These are phyloP conservation scores for Sebastes trivittatus DNA, from an alignment of 2,797 vertebrate species.

Conservation along the genomic window DNA sequence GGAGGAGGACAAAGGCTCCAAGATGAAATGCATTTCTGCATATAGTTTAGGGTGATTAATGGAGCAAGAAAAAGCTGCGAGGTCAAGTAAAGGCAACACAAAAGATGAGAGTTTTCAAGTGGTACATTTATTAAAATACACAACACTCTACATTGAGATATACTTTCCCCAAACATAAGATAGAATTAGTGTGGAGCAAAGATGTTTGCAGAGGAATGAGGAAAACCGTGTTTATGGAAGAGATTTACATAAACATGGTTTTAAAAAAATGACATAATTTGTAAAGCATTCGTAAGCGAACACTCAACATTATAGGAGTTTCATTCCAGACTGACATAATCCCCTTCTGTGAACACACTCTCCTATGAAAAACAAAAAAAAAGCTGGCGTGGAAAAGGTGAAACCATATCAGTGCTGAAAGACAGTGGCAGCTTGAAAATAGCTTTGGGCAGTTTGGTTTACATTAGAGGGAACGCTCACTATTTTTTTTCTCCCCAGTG, in stretches of 20 bases:
- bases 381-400: slow-evolving; percentile 43
- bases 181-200: slow-evolving; percentile 73
- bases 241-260: slow-evolving; percentile 26
- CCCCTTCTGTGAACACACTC: slow-evolving; percentile 14
- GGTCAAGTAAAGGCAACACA: slow-evolving; percentile 46
- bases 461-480: slow-evolving; percentile 20
- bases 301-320: slow-evolving; percentile 19
- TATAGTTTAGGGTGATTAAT: slow-evolving; percentile 18
- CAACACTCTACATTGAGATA: slow-evolving; percentile 80
- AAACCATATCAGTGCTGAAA: slow-evolving; percentile 53
- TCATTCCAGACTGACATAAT: slow-evolving; percentile 40
- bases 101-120: slow-evolving; percentile 62
- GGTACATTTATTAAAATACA: slow-evolving; percentile 80
- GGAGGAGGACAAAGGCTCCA: not conserved
- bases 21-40: slow-evolving; percentile 14
- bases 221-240: slow-evolving; percentile 50
- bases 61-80: slow-evolving; percentile 3
- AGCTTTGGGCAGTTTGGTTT: slow-evolving; percentile 46
- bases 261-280: slow-evolving; percentile 1
- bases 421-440: slow-evolving; percentile 58
- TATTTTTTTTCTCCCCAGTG: not conserved
- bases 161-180: slow-evolving; percentile 84
- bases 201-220: slow-evolving; percentile 45
- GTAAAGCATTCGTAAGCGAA: slow-evolving; percentile 28
- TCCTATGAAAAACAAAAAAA: not conserved